Base-by-base conservation (phyloP, 2,888 invertebrate genomes). In the Aspidapion aeneum region DNA sequence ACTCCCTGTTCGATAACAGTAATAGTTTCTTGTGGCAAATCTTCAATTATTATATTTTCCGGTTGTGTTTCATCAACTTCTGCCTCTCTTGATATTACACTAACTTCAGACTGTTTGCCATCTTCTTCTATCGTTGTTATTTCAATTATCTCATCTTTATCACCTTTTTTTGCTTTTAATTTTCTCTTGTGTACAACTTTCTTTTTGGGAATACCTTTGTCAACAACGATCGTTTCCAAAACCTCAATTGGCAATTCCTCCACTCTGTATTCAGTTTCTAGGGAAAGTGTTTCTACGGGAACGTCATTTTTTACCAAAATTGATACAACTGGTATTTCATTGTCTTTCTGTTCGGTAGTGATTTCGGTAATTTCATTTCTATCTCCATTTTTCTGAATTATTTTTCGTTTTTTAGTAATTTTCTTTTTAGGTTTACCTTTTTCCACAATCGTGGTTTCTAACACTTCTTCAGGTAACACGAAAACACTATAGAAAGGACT, bases 161-260 rank as follows among this genome's bases (percentile, higher is more conserved):
- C 68, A 21, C 70, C 74, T 58, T 68, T 70, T 56, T 76, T 77
- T 66, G 80, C 82, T 62, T 76, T 81, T 52, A 82, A 77, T 1
- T 77, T 71, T 21, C 81, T 74, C 57, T 78, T 81, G 57, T 78
- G 81, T 9, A 77, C 74, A 48, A 77, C 76, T 57, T 69, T 72
- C 65, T 71, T 73, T 61, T 68, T 73, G n/a, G 70, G 67, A 16
- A 64, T 63, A 1, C 69, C 70, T n/a, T 70, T 62, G 21, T 63
- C 68, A 35, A 70, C 58, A 2, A 76, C 49, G 17, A 61, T 73
- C 20, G 71, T 72, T 20, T 75, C 66, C 20, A 67, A 78, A 1
- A 74, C 75, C 74, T 79, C 78, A 1, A 80, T 78, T 66, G 75
- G 73, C 21, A 79, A 74, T 72, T 79, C 80, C 75, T 80, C 80